A percentile compares a stretch with the other conserved stretches of the same genome.
Conservation (phyloP, 2,888 invertebrate species). For the Acanthosepion esculentum region DNA sequence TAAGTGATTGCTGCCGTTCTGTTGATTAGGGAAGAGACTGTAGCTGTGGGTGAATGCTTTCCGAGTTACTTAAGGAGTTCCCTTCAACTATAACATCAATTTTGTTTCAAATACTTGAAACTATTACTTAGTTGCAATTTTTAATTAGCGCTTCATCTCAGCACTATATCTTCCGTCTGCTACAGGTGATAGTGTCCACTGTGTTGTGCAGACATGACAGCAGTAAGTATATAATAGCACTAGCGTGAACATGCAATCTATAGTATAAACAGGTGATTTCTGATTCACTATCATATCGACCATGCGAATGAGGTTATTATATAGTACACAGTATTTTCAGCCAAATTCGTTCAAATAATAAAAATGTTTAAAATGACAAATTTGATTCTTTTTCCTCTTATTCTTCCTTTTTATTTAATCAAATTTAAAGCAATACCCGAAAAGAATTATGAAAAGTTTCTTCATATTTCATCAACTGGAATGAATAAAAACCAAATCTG, state of each 20-base stretch:
- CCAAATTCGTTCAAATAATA: neutral
- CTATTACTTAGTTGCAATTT: neutral
- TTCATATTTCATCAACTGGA: too few relatives aligned
- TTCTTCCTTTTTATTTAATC: neutral
- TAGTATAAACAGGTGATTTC: neutral
- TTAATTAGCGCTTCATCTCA: neutral
- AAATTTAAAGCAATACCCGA: too few relatives aligned
- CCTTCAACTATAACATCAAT: neutral
- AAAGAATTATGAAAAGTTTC: too few relatives aligned
- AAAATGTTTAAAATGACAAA: too few relatives aligned
- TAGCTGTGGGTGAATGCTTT: neutral
- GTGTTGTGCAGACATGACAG: neutral
- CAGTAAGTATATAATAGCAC: neutral
- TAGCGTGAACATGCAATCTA: neutral
- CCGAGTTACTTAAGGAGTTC: neutral
- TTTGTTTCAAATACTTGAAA: neutral
- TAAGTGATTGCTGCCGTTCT: neutral
- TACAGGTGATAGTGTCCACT: neutral
- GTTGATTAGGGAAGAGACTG: neutral
- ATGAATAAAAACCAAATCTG: neutral
- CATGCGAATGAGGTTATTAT: neutral
- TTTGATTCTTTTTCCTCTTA: neutral
- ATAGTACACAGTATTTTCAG: neutral
- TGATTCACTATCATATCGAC: neutral
- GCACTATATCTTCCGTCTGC: neutral